Evolutionary conservation across 1,140 invertebrate genomes (phyloP), one percentile per base, ranked within the genome.

Genomic region (Zaprionus africanus): DNA sequence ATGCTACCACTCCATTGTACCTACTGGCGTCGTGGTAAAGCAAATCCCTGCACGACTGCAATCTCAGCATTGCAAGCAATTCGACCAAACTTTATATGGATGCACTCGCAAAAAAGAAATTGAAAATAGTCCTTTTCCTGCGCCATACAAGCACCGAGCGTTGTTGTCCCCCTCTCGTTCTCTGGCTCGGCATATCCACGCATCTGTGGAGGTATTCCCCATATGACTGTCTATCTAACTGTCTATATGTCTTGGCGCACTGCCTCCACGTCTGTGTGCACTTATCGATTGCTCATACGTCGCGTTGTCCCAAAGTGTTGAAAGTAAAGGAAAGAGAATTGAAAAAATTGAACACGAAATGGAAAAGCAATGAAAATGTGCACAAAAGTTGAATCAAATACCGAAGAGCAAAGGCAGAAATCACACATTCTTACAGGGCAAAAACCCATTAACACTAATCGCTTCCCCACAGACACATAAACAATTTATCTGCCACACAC

Each of bases 381-480:
- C 73, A 66, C 71, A 71, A 79, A 79, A 71, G 81, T 87, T 84
- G 84, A 88, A 84, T 84, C 81, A 68, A 90, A 88, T 84, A 84
- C 65, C 69, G 76, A 81, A 85, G 82, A 88, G 72, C 76, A 83
- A 83, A 65, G 64, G 76, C 79, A 74, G 68, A 81, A 90, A 90
- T 90, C 84, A 87, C 70, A 88, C 85, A 90, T 85, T 84, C 78
- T 79, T 69, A 81, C 66, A 64, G 64, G n/a, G 59, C 73, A 65
- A 76, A 90, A 78, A 84, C 81, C 85, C 85, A 90, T 90, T 90
- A 90, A 90, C 85, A 90, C 85, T 90, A 90, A 90, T 90, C 85
- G 85, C 86, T 90, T 90, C 85, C 85, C 85, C 85, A 90, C 85
- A 90, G 85, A 90, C 85, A 90, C 85, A 90, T 90, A 90, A 90